Base-by-base conservation (phyloP, 1,140 invertebrate species). In the Meloidogyne floridensis region DNA sequence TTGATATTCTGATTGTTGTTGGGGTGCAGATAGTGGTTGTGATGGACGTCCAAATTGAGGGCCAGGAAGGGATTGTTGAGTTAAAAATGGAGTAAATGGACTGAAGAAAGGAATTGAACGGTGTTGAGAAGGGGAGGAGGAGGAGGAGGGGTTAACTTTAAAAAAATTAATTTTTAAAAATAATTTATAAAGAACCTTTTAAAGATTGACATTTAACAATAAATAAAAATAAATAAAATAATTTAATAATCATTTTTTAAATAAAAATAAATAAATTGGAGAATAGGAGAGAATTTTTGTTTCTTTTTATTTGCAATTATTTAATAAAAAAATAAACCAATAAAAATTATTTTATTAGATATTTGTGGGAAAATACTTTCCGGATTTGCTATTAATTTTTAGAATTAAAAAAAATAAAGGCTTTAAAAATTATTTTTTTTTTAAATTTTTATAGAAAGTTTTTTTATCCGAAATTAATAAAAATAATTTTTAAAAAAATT, bases 21-120 rank as follows among this genome's bases (percentile, higher is more conserved):
- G 7, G 76, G 10, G 15, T 56, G 5, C 2, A 32, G 20, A 11
- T 56, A 11, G 32, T 13, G 43, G 10, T 47, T 56, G 47, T 69
- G 69, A 65, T 77, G 56, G 59, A 43, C 77, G 18, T 20, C 59
- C 77, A 79, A 20, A 79, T n/a, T 65, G 77, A 47, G 77, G 77
- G 5, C 18, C 53, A 43, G 77, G 77, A 43, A 79, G 77, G 6
- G 77, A 79, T 47, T 79, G 56, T 18, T 54, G 56, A 51, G 59
- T 72, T 18, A 79, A 20, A 20, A 79, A 79, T 11, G 77, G 77
- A 9, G 77, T 79, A 18, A 72, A 71, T 3, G 77, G 77, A 72
- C 77, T 79, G 20, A 79, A 72, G 7, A 72, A 32, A 47, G 77
- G 75, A 9, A 20, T 15, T 15, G 18, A 69, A 42, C 47, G 75